These are phyloP conservation scores for Blomia tropicalis DNA, from an alignment of 2,888 invertebrate species.

Conservation along the genomic window DNA sequence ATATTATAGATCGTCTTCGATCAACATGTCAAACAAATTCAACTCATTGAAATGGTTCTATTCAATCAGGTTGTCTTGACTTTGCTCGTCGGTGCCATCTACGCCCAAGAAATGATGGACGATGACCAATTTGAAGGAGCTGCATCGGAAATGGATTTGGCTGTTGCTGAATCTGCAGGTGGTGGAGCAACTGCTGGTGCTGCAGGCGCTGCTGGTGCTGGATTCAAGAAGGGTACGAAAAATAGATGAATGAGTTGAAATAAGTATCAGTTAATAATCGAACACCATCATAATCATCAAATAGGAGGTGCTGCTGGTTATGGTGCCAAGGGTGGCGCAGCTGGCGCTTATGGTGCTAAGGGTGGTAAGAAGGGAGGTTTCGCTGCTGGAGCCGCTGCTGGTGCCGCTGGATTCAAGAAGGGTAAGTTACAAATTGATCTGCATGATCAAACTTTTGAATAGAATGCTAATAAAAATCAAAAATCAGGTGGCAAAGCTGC, in stretches of 20 bases:
- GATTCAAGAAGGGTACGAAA: constrained; percentile 2
- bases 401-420: constrained; percentile 19
- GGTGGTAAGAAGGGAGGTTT: constrained; percentile 15
- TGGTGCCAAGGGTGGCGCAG: constrained; percentile 1
- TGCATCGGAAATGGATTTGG: constrained; percentile 3
- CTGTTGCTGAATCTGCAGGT: neutral
- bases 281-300: too few species aligned
- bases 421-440: neutral
- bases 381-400: constrained; percentile 19
- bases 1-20: too few species aligned
- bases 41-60: too few species aligned
- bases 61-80: neutral
- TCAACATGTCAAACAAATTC: too few species aligned
- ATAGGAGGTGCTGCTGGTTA: constrained; percentile 2
- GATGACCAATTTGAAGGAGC: too few species aligned
- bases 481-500: constrained; percentile 17
- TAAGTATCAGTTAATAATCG: too few species aligned
- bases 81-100: neutral
- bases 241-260: too few species aligned
- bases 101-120: constrained; percentile 1
- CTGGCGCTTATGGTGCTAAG: constrained; percentile 4
- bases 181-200: constrained; percentile 11
- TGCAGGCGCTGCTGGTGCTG: constrained; percentile 2
- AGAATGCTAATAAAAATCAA: too few species aligned
- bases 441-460: neutral